phyloP scores from a whole-genome alignment of 92 coral and sea anemone species.

The Micromussa lordhowensis region DNA sequence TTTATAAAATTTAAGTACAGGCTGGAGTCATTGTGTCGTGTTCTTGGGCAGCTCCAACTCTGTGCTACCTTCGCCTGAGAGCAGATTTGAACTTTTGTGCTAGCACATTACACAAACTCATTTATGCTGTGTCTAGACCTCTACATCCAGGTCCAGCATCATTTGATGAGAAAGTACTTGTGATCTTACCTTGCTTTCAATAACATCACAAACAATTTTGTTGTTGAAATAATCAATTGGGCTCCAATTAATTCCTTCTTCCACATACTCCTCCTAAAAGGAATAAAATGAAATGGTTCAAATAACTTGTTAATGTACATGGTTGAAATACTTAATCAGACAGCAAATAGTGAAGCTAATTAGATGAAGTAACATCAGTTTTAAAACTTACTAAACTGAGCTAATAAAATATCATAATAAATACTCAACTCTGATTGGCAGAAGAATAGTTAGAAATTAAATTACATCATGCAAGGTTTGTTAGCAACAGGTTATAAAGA shows the following conservation, averaged over 20 bases:
- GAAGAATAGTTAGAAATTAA: not conserved
- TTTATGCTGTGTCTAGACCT: no score
- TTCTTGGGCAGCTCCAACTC: no score
- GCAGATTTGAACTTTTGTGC: no score
- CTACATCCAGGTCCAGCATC: no score
- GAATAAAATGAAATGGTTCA: not conserved
- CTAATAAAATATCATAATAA: no score
- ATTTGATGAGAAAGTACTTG: not conserved
- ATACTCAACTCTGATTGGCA: not conserved
- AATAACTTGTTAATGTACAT: not conserved
- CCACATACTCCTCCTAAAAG: conserved; percentile 92
- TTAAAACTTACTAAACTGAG: not conserved
- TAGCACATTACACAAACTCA: no score
- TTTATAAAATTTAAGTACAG: no score
- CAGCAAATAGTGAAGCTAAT: not conserved
- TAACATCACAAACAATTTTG: conserved; percentile 98
- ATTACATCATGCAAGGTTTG: not conserved
- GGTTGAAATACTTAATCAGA: not conserved
- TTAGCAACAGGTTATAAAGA: not conserved
- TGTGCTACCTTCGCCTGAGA: no score
- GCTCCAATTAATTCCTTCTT: conserved; percentile 96
- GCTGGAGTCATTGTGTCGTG: no score
- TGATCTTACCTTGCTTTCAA: conserved; percentile 88
- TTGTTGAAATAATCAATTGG: conserved; percentile 99
- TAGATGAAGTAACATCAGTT: not conserved